These are phyloP conservation scores for Athene cunicularia DNA, from an alignment of 2,113 vertebrate genomes.

Conservation along the genomic window DNA sequence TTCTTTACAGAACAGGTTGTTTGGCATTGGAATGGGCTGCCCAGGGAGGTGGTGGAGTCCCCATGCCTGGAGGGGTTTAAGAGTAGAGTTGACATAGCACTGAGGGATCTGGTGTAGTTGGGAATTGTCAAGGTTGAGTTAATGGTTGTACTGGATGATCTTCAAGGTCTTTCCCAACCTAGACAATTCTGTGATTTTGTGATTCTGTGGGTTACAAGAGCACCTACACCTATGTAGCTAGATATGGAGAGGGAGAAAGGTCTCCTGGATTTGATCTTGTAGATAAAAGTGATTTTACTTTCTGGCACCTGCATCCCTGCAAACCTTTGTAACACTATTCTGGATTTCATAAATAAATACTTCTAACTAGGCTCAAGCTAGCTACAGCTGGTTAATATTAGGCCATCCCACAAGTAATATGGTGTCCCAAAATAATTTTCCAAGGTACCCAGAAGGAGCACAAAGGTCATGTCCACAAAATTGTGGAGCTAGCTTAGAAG, in stretches of 20 bases:
- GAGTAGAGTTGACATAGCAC: no score
- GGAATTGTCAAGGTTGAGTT: no score
- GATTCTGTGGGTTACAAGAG: background rate
- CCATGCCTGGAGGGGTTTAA: no score
- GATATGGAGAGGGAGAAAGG: background rate
- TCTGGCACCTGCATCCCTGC: background rate
- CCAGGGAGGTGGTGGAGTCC: no score
- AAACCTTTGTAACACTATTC: background rate
- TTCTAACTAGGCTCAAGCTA: background rate
- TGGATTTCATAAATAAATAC: background rate
- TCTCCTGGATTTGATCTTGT: background rate
- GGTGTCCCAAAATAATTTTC: background rate
- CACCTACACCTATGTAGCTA: background rate
- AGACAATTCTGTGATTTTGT: background rate
- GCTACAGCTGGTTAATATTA: background rate
- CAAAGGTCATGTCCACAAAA: background rate
- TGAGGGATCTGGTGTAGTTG: no score
- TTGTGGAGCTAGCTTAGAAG: background rate
- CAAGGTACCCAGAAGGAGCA: background rate
- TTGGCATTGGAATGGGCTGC: no score
- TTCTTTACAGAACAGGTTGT: no score
- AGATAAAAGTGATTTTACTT: background rate
- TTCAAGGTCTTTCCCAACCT: no score
- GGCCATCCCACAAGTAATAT: background rate
- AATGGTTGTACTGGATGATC: no score